Evolutionary conservation across 2,888 invertebrate species (phyloP), one percentile per base, ranked within the genome.

Genomic region (Andrena bicolor): DNA sequence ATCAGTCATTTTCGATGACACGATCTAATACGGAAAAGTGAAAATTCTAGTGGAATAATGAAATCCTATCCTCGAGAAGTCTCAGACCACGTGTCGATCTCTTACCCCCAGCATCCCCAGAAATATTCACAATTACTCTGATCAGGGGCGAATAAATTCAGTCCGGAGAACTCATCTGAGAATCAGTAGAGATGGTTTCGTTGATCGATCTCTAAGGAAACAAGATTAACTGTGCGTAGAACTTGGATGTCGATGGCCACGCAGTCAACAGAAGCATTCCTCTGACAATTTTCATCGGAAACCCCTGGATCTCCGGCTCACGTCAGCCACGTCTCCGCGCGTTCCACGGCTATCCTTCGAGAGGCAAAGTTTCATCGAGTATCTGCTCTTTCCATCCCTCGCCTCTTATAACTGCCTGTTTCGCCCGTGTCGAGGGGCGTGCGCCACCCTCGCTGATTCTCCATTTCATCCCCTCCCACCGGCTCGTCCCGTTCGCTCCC

Each of bases 161-260:
- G 23, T 0, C 23, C 23, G 8, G 5, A 16, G 64, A 26, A 26
- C 1, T 32, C 56, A 41, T 7, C 26, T 20, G n/a, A 68, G 58
- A 66, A 51, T 84, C 74, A 87, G 58, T 58, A 53, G 35, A 66
- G 51, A 74, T 78, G 78, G 78, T 87, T 86, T 81, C 74, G 80
- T 78, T 77, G 72, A 66, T 20, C 66, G 73, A 53, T 71, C 66
- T 72, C 69, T 80, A 69, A 86, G 80, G 84, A 79, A 81, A 88
- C 70, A 86, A 82, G 78, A 88, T 87, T 82, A 88, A 87, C 84
- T 80, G 76, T 49, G 72, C 63, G 64, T 60, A 61, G 4, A 65
- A 49, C 71, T 48, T 65, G 56, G n/a, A 8, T 48, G 68, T 63
- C 73, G 63, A 51, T 26, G 32, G 64, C 81, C 76, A 70, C 73